These are phyloP conservation scores for Notodonta dromedarius DNA, from an alignment of 2,888 invertebrate species.

Conservation along the genomic window DNA sequence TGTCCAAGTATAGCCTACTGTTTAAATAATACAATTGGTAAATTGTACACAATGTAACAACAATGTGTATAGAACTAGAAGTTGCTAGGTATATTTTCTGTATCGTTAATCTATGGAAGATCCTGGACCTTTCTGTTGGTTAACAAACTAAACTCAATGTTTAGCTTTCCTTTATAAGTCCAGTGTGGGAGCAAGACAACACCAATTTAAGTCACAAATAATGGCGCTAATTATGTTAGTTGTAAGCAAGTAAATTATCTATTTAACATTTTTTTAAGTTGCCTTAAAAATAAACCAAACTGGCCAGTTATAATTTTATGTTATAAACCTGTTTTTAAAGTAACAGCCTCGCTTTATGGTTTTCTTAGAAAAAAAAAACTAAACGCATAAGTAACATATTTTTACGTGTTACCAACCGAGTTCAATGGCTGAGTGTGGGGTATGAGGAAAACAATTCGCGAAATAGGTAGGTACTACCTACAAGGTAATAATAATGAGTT, in stretches of 20 bases:
- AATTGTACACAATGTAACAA: no score
- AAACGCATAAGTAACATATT: neutral
- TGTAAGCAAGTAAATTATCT: no score
- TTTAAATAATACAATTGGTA: neutral
- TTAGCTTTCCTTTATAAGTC: no score
- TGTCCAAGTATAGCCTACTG: no score
- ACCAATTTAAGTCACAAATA: no score
- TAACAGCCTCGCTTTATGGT: neutral
- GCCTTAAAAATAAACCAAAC: neutral
- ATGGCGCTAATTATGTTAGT: no score
- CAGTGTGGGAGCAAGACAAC: no score
- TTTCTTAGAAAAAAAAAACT: neutral
- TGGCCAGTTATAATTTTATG: neutral
- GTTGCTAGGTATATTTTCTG: neutral
- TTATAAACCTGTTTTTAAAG: neutral
- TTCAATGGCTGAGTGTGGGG: conserved; percentile 20
- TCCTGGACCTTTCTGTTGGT: no score
- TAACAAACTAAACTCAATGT: no score
- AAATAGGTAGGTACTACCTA: neutral
- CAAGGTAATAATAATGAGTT: no score
- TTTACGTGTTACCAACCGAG: conserved; percentile 4
- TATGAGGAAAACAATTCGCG: neutral
- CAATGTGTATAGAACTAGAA: neutral
- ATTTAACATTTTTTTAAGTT: no score
- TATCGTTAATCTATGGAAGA: no score